Evolutionary conservation across 2,113 vertebrate genomes (phyloP), one percentile per base, ranked within the genome.

Genomic region (Dromaius novaehollandiae): DNA sequence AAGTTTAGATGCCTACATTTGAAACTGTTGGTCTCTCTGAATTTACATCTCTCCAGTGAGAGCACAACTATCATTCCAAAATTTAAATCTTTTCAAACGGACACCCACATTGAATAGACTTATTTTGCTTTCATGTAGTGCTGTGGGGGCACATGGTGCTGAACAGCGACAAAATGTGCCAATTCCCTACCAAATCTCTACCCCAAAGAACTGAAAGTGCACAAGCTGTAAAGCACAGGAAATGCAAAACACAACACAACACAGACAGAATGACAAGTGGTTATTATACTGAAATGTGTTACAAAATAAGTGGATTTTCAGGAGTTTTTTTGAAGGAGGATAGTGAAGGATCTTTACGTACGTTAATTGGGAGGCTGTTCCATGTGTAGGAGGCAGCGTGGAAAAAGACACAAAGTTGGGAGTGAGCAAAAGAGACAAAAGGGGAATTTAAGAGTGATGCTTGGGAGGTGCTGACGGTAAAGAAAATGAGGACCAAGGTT

Each of bases 371-470:
- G 96, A 97, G 95, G 90, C 94, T 97, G 94, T 97, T 97, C 96
- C 97, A 97, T 96, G 93, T 95, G 95, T 97, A 97, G 97, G 96
- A 97, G 96, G 96, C 97, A 97, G 97, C 97, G 94, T 97, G 97
- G 97, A 97, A 97, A 97, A 96, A 97, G 97, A 97, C 96, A 97
- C 96, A 97, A 97, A 97, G 97, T 97, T 81, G 97, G 97, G 97
- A 97, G 97, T 97, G 96, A 96, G 96, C 97, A 97, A 97, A 96
- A 97, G 91, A 97, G 95, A 97, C 96, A 97, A 97, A 96, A 95
- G 96, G 96, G 97, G 94, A 95, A 93, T 89, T 61, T 84, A 71
- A 82, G 94, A 96, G 86, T 3, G 93, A 95, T 95, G 94, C 80
- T 97, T 90, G 95, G 96, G 96, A 97, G 86, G 96, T 75, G 80